Percentiles rank a stretch among this genome's conserved stretches.
Evolutionary conservation across 2,888 invertebrate species (phyloP).

Genomic region (Archaeoteleia sp.): DNA sequence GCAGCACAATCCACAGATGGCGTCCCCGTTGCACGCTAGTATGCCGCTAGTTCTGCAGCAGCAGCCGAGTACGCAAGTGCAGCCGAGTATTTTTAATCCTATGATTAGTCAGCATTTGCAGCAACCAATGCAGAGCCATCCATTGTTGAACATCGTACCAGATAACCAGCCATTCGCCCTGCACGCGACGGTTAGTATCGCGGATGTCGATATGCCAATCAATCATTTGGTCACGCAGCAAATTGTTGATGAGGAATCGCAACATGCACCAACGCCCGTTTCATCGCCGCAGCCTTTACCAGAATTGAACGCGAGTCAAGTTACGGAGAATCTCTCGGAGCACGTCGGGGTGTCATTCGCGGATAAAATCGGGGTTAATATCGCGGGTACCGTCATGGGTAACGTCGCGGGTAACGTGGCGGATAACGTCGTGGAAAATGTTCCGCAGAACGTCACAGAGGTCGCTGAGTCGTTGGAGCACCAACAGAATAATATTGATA

Average conservation of each 20-base stretch:
- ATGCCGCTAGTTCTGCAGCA: slow-evolving; percentile 50
- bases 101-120: slow-evolving; percentile 68
- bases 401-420: too few relatives aligned
- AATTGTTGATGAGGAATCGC: too few relatives aligned
- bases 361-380: too few relatives aligned
- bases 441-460: too few relatives aligned
- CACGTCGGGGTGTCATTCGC: too few relatives aligned
- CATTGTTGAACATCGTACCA: slow-evolving; percentile 61
- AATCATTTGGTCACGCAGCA: too few relatives aligned
- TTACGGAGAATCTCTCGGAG: too few relatives aligned
- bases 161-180: slow-evolving; percentile 68
- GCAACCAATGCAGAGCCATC: slow-evolving; percentile 59
- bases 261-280: too few relatives aligned
- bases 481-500: slow-evolving; percentile 60
- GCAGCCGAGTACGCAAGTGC: slow-evolving; percentile 58
- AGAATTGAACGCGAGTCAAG: too few relatives aligned
- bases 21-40: slow-evolving; percentile 62
- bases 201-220: slow-evolving; percentile 71
- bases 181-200: slow-evolving; percentile 66
- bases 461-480: not conserved
- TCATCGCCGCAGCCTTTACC: too few relatives aligned
- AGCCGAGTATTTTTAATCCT: slow-evolving; percentile 67
- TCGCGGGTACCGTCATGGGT: too few relatives aligned
- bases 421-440: too few relatives aligned
- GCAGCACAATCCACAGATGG: slow-evolving; percentile 64